phyloP scores from a whole-genome alignment of 2,113 vertebrate genomes.

The Chaetura pelagica region DNA sequence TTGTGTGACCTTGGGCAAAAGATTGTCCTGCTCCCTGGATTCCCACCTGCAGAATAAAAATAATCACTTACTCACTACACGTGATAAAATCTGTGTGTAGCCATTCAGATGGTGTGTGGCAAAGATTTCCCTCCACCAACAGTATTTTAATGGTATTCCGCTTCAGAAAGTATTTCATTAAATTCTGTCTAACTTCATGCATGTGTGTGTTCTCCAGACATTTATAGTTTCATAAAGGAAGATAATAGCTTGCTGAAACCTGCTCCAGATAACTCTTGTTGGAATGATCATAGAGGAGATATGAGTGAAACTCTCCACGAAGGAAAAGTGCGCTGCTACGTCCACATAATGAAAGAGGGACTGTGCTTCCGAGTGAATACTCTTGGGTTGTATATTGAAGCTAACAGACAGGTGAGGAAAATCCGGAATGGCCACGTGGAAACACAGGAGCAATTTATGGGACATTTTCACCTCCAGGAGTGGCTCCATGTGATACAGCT shows the following conservation, averaged over 20 bases:
- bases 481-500: not conserved
- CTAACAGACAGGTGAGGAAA: conserved; percentile 90
- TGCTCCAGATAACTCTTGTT: conserved; percentile 87
- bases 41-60: conserved; percentile 57
- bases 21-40: conserved; percentile 4
- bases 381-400: conserved; percentile 92
- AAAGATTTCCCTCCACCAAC: conserved; percentile 32
- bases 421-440: not conserved
- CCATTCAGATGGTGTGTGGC: conserved; percentile 11
- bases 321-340: conserved; percentile 91
- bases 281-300: conserved; percentile 92
- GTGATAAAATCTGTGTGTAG: conserved; percentile 55
- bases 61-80: conserved; percentile 24
- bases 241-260: conserved; percentile 84
- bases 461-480: not conserved
- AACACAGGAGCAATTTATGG: not conserved
- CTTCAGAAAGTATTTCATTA: conserved; percentile 52
- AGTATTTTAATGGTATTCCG: conserved; percentile 46
- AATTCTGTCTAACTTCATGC: conserved; percentile 46
- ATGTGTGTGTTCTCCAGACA: conserved; percentile 80
- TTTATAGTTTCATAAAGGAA: conserved; percentile 86
- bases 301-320: conserved; percentile 88
- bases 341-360: conserved; percentile 92
- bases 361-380: conserved; percentile 94
- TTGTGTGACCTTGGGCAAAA: conserved; percentile 29